phyloP scores from a whole-genome alignment of 2,888 invertebrate species.

The Nycteola revayana region DNA sequence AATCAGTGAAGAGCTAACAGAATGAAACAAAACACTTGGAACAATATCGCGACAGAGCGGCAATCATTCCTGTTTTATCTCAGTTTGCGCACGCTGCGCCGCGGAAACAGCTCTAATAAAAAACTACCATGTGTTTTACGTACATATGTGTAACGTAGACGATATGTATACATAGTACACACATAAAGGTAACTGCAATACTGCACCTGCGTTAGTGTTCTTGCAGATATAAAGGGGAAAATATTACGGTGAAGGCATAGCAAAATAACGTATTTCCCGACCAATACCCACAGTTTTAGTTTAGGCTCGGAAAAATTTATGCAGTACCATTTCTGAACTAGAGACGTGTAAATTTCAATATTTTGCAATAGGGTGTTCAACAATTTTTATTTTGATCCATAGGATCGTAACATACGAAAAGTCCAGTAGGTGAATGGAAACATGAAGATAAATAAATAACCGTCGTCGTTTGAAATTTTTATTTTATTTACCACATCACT shows the following conservation, averaged over 20 bases:
- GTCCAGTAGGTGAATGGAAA: no score
- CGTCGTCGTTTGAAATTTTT: no score
- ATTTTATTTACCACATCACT: no score
- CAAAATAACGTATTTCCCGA: slow-evolving; percentile 4
- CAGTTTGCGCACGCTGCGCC: slow-evolving; percentile 73
- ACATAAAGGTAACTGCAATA: slow-evolving; percentile 29
- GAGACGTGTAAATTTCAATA: slow-evolving; percentile 2
- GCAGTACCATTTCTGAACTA: not conserved
- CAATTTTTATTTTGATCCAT: slow-evolving; percentile 4
- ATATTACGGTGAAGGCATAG: slow-evolving; percentile 17
- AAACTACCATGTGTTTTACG: slow-evolving; percentile 61
- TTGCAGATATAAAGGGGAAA: slow-evolving; percentile 33
- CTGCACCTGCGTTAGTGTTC: slow-evolving; percentile 34
- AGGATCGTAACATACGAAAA: no score
- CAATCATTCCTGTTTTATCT: slow-evolving; percentile 80
- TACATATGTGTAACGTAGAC: slow-evolving; percentile 24
- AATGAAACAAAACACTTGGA: slow-evolving; percentile 74
- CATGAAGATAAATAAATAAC: no score
- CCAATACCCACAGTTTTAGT: slow-evolving; percentile 2
- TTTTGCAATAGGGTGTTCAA: slow-evolving; percentile 1
- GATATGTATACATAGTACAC: slow-evolving; percentile 17
- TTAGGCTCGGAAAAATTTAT: not conserved
- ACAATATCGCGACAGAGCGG: slow-evolving; percentile 76
- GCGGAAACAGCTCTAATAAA: slow-evolving; percentile 75
- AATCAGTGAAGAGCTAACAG: slow-evolving; percentile 54